Evolutionary conservation across 2,113 vertebrate species (phyloP).

Genomic region (Eonycteris spelaea): DNA sequence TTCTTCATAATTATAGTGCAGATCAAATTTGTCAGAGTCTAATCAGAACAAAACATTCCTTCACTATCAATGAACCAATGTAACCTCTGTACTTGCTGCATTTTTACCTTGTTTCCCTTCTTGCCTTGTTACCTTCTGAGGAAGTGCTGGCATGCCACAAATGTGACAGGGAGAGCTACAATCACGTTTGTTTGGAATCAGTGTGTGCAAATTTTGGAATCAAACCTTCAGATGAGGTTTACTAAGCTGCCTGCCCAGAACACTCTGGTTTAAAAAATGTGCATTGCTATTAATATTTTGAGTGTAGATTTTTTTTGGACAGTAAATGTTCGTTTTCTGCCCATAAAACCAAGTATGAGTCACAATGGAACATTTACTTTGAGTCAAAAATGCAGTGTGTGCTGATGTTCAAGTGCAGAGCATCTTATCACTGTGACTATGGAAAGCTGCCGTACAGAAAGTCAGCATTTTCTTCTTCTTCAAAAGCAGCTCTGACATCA

Average conservation of each 20-base stretch:
- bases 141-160: not conserved
- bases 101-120: slow-evolving; percentile 11
- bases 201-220: slow-evolving; percentile 46
- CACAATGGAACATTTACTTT: slow-evolving; percentile 67
- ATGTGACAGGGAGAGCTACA: slow-evolving; percentile 34
- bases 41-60: slow-evolving; percentile 42
- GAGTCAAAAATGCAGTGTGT: slow-evolving; percentile 57
- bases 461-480: slow-evolving; percentile 38
- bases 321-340: slow-evolving; percentile 55
- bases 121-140: slow-evolving; percentile 28
- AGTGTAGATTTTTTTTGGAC: slow-evolving; percentile 70
- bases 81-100: not conserved
- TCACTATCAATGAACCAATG: not conserved
- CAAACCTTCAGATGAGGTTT: slow-evolving; percentile 61
- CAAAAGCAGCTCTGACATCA: slow-evolving; percentile 57
- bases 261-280: slow-evolving; percentile 46
- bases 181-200: slow-evolving; percentile 60
- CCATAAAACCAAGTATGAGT: slow-evolving; percentile 67
- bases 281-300: slow-evolving; percentile 64
- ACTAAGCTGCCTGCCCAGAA: slow-evolving; percentile 49
- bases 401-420: slow-evolving; percentile 20
- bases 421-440: slow-evolving; percentile 50
- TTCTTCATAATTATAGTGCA: slow-evolving; percentile 12
- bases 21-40: slow-evolving; percentile 39
- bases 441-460: not conserved